Evolutionary conservation across 2,888 invertebrate genomes (phyloP).

Genomic region (Lasioglossum pauxillum): DNA sequence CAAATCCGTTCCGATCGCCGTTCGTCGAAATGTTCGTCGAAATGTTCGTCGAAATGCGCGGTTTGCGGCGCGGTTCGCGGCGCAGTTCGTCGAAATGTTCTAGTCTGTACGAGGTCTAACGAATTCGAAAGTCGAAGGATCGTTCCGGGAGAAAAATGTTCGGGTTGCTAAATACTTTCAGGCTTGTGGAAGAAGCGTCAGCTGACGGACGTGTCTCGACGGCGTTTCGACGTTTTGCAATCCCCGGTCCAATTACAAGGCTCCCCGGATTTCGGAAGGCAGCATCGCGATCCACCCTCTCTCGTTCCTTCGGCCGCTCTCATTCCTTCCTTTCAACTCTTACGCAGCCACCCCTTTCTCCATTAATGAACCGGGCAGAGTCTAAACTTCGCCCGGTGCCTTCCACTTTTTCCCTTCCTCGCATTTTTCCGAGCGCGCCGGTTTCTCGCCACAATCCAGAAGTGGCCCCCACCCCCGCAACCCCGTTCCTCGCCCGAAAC

Average conservation of each 20-base stretch:
- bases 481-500: slow-evolving; percentile 50
- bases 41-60: too few relatives aligned
- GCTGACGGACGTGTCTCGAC: slow-evolving; percentile 66
- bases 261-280: slow-evolving; percentile 75
- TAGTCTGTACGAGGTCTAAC: too few relatives aligned
- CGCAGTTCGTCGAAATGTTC: too few relatives aligned
- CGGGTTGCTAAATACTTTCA: slow-evolving; percentile 41
- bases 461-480: slow-evolving; percentile 60
- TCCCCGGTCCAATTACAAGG: slow-evolving; percentile 77
- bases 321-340: slow-evolving; percentile 66
- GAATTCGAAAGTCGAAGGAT: not conserved
- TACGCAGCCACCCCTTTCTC: slow-evolving; percentile 70
- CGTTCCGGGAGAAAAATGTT: slow-evolving; percentile 26
- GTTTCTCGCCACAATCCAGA: slow-evolving; percentile 73
- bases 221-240: slow-evolving; percentile 76
- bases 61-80: too few relatives aligned
- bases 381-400: slow-evolving; percentile 71
- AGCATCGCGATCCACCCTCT: slow-evolving; percentile 45
- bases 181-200: slow-evolving; percentile 45
- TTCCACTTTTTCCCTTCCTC: slow-evolving; percentile 50
- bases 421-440: slow-evolving; percentile 47
- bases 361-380: slow-evolving; percentile 77
- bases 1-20: too few relatives aligned
- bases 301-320: slow-evolving; percentile 10
- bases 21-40: too few relatives aligned